Conservation (phyloP, 2,888 invertebrate species). For the Liposcelis brunnea region DNA sequence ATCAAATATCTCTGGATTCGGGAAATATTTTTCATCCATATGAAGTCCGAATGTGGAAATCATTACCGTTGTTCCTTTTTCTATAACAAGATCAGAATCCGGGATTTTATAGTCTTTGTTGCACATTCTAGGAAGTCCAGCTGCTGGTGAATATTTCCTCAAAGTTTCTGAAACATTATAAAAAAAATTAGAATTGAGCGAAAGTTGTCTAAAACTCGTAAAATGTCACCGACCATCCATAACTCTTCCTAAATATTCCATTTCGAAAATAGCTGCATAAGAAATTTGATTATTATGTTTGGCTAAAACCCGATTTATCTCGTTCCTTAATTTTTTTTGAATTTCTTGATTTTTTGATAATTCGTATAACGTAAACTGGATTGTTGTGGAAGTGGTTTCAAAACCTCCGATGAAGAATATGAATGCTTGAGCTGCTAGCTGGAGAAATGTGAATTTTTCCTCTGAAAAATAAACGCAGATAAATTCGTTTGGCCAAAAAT, state of each 20-base stretch:
- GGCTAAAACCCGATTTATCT: slow-evolving; percentile 23
- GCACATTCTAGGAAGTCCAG: slow-evolving; percentile 22
- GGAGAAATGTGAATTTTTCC: background rate
- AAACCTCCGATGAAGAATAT: slow-evolving; percentile 32
- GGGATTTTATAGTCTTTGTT: slow-evolving; percentile 22
- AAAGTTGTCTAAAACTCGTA: background rate
- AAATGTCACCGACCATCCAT: slow-evolving; percentile 22
- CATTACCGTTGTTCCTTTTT: slow-evolving; percentile 23
- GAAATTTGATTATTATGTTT: slow-evolving; percentile 23
- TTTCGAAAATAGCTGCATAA: slow-evolving; percentile 27
- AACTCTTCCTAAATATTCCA: slow-evolving; percentile 30
- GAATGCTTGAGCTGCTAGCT: slow-evolving; percentile 28
- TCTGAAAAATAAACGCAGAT: background rate
- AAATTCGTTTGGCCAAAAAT: too few species aligned
- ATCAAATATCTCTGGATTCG: slow-evolving; percentile 28
- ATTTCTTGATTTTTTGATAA: slow-evolving; percentile 26
- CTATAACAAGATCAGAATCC: slow-evolving; percentile 18
- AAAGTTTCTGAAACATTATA: slow-evolving; percentile 25
- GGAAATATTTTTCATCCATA: slow-evolving; percentile 25
- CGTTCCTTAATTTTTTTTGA: slow-evolving; percentile 26
- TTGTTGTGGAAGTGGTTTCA: slow-evolving; percentile 25
- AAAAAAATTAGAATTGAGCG: slow-evolving; percentile 15
- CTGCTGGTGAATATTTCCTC: slow-evolving; percentile 26
- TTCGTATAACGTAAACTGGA: slow-evolving; percentile 26
- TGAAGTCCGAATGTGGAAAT: slow-evolving; percentile 26